phyloP scores from a whole-genome alignment of 2,113 vertebrate species.

The Hypocryptadius cinnamomeus region DNA sequence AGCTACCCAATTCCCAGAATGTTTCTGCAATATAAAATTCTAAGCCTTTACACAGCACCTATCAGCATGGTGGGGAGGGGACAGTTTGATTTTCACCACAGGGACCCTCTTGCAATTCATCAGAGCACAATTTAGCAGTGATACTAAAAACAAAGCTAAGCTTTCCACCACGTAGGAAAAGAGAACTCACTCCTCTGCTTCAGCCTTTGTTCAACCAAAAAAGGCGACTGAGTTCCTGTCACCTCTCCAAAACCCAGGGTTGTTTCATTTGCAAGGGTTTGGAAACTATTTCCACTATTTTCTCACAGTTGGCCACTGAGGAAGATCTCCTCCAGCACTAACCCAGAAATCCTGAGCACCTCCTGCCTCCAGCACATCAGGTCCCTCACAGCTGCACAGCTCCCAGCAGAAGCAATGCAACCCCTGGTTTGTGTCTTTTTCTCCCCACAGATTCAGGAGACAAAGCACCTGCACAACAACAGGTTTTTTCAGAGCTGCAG shows the following conservation, averaged over 20 bases:
- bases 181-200: background rate
- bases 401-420: background rate
- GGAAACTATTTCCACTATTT: background rate
- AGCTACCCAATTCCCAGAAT: background rate
- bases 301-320: background rate
- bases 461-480: background rate
- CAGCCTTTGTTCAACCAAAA: background rate
- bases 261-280: background rate
- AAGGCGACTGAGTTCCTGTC: background rate
- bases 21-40: background rate
- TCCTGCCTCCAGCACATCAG: background rate
- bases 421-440: fast-evolving
- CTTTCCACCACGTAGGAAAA: background rate
- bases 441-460: background rate
- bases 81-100: background rate
- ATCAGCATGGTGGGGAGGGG: background rate
- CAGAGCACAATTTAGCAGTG: background rate
- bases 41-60: background rate
- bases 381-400: fast-evolving
- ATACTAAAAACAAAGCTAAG: background rate
- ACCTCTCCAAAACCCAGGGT: background rate
- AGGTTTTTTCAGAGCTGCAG: background rate
- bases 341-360: background rate
- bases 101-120: background rate
- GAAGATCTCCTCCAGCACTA: background rate